phyloP scores from a whole-genome alignment of 2,888 invertebrate genomes.

The Melolontha melolontha region DNA sequence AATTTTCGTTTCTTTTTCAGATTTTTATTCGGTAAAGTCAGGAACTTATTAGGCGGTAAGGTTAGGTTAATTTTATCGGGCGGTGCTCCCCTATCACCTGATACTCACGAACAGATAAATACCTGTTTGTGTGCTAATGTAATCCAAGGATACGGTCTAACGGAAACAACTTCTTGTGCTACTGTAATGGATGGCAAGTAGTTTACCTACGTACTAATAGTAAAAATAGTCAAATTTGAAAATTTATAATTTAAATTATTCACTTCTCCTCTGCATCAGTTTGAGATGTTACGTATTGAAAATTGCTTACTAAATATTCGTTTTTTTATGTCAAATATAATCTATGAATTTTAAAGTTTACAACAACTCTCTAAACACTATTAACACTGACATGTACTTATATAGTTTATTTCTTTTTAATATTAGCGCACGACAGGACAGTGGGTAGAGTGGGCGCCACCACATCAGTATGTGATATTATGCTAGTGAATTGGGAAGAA shows the following conservation, averaged over 20 bases:
- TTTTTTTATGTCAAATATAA: no score
- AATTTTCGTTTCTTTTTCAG: constrained; percentile 59
- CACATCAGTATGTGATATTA: constrained; percentile 85
- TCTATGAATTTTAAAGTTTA: no score
- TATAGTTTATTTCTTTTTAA: constrained; percentile 43
- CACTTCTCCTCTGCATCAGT: no score
- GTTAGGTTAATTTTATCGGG: constrained; percentile 91
- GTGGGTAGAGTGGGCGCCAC: constrained; percentile 91
- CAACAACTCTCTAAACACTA: no score
- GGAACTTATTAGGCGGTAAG: constrained; percentile 84
- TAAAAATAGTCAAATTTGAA: no score
- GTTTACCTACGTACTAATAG: no score
- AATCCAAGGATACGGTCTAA: constrained; percentile 95
- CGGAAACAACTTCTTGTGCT: constrained; percentile 96
- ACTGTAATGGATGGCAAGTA: constrained; percentile 82
- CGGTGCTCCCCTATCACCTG: constrained; percentile 95
- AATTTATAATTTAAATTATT: no score
- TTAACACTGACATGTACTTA: no score
- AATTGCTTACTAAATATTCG: no score
- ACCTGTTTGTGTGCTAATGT: constrained; percentile 92
- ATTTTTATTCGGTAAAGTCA: constrained; percentile 69
- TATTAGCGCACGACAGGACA: constrained; percentile 66
- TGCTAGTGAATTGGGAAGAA: constrained; percentile 93
- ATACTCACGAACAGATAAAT: constrained; percentile 94
- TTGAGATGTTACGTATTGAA: no score